Percentiles rank a stretch among this genome's conserved stretches.
These are phyloP conservation scores for Anagrus nilaparvatae DNA, from an alignment of 1,140 invertebrate genomes.

Conservation along the genomic window DNA sequence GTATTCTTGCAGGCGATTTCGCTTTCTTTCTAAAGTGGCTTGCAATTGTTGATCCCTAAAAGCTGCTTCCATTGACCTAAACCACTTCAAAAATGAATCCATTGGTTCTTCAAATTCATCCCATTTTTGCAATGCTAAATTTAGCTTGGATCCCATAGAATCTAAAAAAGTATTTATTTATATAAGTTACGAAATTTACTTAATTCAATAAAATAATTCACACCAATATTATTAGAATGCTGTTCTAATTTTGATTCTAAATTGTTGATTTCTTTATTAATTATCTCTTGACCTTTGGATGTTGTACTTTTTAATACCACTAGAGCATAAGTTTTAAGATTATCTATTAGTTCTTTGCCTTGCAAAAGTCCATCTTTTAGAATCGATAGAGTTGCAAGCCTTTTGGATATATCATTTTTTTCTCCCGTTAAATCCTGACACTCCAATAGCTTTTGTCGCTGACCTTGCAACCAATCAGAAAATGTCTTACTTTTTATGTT, in stretches of 20 bases:
- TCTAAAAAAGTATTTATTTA: no score
- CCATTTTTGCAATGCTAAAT: constrained; percentile 72
- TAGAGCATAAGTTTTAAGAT: constrained; percentile 56
- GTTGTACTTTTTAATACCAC: constrained; percentile 75
- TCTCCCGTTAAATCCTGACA: constrained; percentile 73
- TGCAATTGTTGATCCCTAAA: constrained; percentile 79
- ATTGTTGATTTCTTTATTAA: constrained; percentile 64
- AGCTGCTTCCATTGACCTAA: constrained; percentile 68
- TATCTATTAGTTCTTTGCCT: constrained; percentile 59
- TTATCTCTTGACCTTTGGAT: constrained; percentile 58
- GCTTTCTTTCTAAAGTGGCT: constrained; percentile 71
- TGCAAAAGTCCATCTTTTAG: constrained; percentile 60
- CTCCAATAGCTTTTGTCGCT: constrained; percentile 64
- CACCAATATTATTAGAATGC: constrained; percentile 54
- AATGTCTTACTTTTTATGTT: constrained; percentile 61
- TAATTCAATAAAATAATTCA: constrained; percentile 17
- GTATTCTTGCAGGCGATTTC: constrained; percentile 60
- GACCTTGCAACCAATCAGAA: constrained; percentile 67
- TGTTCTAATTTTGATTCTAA: constrained; percentile 54
- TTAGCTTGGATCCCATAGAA: constrained; percentile 55
- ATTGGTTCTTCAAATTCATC: constrained; percentile 74
- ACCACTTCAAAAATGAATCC: constrained; percentile 73
- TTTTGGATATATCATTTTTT: constrained; percentile 64
- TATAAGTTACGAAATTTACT: no score
- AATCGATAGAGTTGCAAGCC: constrained; percentile 57